These are phyloP conservation scores for Agrilus planipennis DNA, from an alignment of 1,140 invertebrate species.

Conservation along the genomic window DNA sequence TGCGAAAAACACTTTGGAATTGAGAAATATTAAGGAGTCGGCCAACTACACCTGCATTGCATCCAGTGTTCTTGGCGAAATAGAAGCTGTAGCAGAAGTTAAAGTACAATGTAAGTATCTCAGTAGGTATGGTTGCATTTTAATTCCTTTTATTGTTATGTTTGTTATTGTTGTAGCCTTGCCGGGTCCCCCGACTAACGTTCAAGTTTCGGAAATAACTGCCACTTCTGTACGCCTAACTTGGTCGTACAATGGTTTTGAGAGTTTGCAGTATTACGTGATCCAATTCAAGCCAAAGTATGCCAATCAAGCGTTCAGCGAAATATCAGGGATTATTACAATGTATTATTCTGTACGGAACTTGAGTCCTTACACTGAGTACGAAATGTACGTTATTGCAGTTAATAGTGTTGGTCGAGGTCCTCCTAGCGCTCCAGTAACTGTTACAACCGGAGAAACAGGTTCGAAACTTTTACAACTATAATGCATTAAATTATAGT, in stretches of 20 bases:
- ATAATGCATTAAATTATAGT: too few species aligned
- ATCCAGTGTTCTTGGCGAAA: conserved; percentile 83
- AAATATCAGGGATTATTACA: conserved; percentile 85
- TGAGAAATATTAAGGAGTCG: conserved; percentile 80
- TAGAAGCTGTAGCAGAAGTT: conserved; percentile 75
- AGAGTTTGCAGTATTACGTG: conserved; percentile 85
- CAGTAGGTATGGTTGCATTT: too few species aligned
- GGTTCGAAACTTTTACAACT: too few species aligned
- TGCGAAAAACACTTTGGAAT: conserved; percentile 71
- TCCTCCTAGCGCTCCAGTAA: conserved; percentile 67
- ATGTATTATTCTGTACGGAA: conserved; percentile 83
- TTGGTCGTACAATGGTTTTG: conserved; percentile 78
- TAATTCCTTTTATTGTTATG: too few species aligned
- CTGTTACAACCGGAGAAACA: conserved; percentile 91
- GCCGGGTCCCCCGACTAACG: conserved; percentile 75
- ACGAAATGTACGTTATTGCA: conserved; percentile 92
- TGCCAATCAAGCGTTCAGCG: conserved; percentile 67
- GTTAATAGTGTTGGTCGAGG: conserved; percentile 89
- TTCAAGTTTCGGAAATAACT: conserved; percentile 83
- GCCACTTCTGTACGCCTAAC: conserved; percentile 80
- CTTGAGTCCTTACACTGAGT: conserved; percentile 88
- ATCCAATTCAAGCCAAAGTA: conserved; percentile 92
- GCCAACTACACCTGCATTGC: conserved; percentile 96
- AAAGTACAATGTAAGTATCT: conserved; percentile 89
- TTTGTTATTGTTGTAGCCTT: conserved; percentile 61